Conservation (phyloP, 2,888 invertebrate species). For the Priocnemis perturbator region DNA sequence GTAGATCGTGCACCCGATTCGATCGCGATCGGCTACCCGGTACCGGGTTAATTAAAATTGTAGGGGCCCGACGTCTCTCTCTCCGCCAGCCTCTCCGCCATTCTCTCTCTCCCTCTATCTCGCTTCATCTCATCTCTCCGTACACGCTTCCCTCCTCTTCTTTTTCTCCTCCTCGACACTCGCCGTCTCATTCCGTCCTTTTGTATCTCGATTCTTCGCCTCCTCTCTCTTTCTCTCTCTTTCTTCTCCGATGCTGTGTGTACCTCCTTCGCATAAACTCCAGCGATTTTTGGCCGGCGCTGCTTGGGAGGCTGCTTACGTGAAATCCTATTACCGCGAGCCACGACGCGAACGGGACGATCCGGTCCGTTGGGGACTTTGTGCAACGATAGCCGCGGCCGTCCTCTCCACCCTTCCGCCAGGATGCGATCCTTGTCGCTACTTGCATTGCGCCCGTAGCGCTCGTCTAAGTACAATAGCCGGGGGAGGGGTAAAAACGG, state of each 20-base stretch:
- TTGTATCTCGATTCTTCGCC: constrained; percentile 11
- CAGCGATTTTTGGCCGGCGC: constrained; percentile 65
- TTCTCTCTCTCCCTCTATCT: constrained; percentile 13
- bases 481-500: background rate
- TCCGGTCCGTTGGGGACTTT: too few species aligned
- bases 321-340: constrained; percentile 65
- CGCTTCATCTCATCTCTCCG: constrained; percentile 35
- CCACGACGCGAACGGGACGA: constrained; percentile 42
- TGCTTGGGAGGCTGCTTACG: constrained; percentile 67
- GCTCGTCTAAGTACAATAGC: constrained; percentile 7
- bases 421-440: too few species aligned
- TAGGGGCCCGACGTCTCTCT: constrained; percentile 59
- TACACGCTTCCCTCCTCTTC: constrained; percentile 16
- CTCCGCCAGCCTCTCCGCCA: constrained; percentile 24
- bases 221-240: constrained; percentile 18
- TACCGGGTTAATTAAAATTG: constrained; percentile 76
- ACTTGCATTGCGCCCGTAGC: constrained; percentile 4
- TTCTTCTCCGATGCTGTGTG: too few species aligned
- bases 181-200: constrained; percentile 17
- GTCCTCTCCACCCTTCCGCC: constrained; percentile 3
- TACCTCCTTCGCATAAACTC: constrained; percentile 57
- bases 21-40: constrained; percentile 75
- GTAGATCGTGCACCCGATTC: constrained; percentile 76
- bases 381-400: too few species aligned
- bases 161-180: constrained; percentile 17